Conservation (phyloP, 2,888 invertebrate genomes). For the Lasioglossum figueresi region DNA sequence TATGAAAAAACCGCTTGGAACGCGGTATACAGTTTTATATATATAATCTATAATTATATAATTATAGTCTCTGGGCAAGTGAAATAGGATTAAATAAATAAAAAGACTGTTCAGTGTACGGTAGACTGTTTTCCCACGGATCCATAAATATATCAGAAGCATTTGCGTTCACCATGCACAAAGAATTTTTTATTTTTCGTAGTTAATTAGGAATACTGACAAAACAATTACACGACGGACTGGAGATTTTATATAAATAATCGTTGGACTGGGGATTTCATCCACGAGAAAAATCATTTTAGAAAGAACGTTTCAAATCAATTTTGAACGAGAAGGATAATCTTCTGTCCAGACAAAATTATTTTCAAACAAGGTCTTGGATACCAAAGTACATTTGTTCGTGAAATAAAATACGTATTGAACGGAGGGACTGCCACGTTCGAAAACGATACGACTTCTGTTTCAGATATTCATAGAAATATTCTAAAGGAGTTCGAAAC, state of each 20-base stretch:
- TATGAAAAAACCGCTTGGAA: background rate
- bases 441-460: background rate
- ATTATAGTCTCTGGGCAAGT: background rate
- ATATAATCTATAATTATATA: background rate
- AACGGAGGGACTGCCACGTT: background rate
- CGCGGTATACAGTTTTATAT: background rate
- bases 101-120: background rate
- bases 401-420: background rate
- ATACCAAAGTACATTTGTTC: background rate
- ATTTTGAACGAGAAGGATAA: background rate
- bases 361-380: background rate
- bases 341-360: background rate
- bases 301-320: too few species aligned
- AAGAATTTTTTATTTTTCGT: background rate
- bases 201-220: background rate
- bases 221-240: too few species aligned
- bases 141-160: background rate
- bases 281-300: too few species aligned
- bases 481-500: background rate
- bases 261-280: background rate
- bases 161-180: background rate
- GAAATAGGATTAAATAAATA: background rate
- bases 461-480: background rate
- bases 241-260: too few species aligned
- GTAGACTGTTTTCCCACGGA: background rate